Evolutionary conservation across 2,888 invertebrate genomes (phyloP).

Genomic region (Agrochola litura): DNA sequence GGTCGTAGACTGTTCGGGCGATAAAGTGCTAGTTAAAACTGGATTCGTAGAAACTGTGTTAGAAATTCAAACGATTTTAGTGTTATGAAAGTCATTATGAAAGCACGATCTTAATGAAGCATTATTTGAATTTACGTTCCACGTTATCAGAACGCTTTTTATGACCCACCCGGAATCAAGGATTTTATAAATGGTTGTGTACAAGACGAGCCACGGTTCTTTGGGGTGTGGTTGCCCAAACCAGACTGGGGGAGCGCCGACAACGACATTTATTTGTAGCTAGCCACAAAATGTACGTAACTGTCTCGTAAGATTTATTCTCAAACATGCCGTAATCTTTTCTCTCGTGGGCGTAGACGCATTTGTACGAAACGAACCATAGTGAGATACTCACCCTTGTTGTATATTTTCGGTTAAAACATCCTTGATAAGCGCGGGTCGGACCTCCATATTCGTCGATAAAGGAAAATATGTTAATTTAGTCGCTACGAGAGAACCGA

Average conservation of each 20-base stretch:
- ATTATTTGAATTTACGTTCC: constrained; percentile 46
- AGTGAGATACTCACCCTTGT: constrained; percentile 80
- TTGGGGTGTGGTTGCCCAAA: constrained; percentile 75
- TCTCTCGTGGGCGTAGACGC: constrained; percentile 86
- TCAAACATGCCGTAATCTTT: constrained; percentile 87
- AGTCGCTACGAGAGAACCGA: constrained; percentile 82
- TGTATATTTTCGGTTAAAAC: constrained; percentile 85
- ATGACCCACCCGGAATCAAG: constrained; percentile 36
- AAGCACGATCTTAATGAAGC: constrained; percentile 36
- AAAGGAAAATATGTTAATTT: constrained; percentile 90
- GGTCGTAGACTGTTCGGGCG: constrained; percentile 71
- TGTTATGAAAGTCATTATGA: constrained; percentile 55
- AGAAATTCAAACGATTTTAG: constrained; percentile 56
- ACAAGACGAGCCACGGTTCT: constrained; percentile 67
- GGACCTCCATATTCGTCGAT: constrained; percentile 86
- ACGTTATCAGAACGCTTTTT: constrained; percentile 50
- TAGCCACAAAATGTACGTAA: constrained; percentile 85
- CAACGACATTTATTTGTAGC: constrained; percentile 84
- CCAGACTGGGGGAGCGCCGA: constrained; percentile 77
- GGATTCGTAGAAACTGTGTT: constrained; percentile 46
- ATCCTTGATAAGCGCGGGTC: constrained; percentile 86
- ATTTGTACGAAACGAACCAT: constrained; percentile 83
- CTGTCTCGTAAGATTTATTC: constrained; percentile 88
- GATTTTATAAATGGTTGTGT: constrained; percentile 69
- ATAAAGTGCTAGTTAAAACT: constrained; percentile 71